Base-by-base conservation (phyloP, 2,113 vertebrate genomes). In the Corvus hawaiiensis region DNA sequence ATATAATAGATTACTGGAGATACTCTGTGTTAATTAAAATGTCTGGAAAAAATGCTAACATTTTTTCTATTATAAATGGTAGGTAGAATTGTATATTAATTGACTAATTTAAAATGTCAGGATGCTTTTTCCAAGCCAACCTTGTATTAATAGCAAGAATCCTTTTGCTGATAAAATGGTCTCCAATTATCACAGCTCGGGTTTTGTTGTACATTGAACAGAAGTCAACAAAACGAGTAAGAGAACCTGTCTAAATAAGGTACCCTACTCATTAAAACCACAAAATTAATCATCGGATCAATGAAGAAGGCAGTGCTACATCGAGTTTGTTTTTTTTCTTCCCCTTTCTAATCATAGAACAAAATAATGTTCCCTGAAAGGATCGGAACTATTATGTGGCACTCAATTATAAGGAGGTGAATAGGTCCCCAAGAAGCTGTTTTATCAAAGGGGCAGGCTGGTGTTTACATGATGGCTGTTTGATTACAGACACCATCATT, bases 261-360 rank as follows among this genome's bases (percentile, higher is more conserved):
- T 87, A 95, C 97, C 94, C 23, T 89, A 97, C 97, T 99, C 98
- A 98, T 99, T 99, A 99, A 98, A 97, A 95, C 72, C 86, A 77
- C 97, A 75, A 97, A 98, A 97, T 99, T 99, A 99, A 99, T 99
- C 98, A 99, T 89, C 97, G 96, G 96, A 97, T 98, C 99, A 99
- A 98, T 99, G 98, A 98, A 97, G 94, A 96, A 97, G 97, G 97
- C 97, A 74, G 61, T 72, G 89, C 90, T 94, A 93, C 88, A 61
- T 83, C 43, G 93, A 75, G 37, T 69, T 92, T 62, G 93, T 90
- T 97, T 95, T 96, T 97, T 97, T 97, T 94, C 90, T 84, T 97
- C 85, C 96, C 41, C 97, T 98, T 98, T 98, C 97, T 98, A 98
- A 98, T 96, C 85, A 87, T 94, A 93, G 97, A 98, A 98, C 98